Conservation (phyloP, 2,797 vertebrate genomes). For the Siniperca obscura region DNA sequence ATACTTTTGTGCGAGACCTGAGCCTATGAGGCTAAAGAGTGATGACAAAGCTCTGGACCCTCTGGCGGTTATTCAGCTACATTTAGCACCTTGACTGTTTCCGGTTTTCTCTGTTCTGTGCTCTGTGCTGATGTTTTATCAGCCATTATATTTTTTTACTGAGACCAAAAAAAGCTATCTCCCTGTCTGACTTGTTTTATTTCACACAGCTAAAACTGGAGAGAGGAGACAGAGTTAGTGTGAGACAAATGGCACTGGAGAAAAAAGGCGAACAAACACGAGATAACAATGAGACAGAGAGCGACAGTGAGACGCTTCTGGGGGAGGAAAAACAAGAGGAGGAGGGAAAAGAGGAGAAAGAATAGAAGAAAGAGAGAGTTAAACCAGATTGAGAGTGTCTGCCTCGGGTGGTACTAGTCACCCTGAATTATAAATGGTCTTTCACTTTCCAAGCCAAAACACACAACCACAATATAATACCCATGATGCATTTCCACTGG, state of each 20-base stretch:
- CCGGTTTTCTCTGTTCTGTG: slow-evolving; percentile 1
- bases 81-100: slow-evolving; percentile 7
- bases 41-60: background rate
- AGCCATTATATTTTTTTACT: slow-evolving; percentile 39
- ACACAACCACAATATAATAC: slow-evolving; percentile 77
- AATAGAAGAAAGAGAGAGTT: slow-evolving; percentile 65
- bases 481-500: slow-evolving; percentile 78
- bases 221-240: slow-evolving; percentile 50
- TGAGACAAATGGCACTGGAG: slow-evolving; percentile 60
- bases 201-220: slow-evolving; percentile 48
- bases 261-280: slow-evolving; percentile 46
- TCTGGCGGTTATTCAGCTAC: background rate
- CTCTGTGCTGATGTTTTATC: slow-evolving; percentile 32
- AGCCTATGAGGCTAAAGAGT: slow-evolving; percentile 3
- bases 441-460: slow-evolving; percentile 79
- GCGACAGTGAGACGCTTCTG: slow-evolving; percentile 64
- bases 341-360: slow-evolving; percentile 32
- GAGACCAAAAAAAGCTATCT: slow-evolving; percentile 16
- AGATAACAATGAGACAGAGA: slow-evolving; percentile 67
- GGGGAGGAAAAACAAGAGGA: slow-evolving; percentile 52
- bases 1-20: background rate
- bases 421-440: slow-evolving; percentile 83
- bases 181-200: slow-evolving; percentile 49
- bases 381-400: slow-evolving; percentile 76
- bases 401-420: slow-evolving; percentile 78